phyloP scores from a whole-genome alignment of 2,797 vertebrate genomes.

The Todus mexicanus region DNA sequence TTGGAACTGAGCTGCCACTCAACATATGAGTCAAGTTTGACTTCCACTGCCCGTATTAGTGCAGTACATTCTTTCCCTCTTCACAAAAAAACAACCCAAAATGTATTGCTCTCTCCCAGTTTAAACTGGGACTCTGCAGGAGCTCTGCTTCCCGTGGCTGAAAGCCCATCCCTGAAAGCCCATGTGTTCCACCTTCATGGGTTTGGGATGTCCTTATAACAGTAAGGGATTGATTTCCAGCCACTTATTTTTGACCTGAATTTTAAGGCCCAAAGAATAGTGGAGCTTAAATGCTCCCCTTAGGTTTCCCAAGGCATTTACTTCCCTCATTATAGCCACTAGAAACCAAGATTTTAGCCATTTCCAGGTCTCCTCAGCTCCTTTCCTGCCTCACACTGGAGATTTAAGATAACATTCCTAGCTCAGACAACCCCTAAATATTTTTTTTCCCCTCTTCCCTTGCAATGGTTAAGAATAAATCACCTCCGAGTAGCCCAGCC shows the following conservation, averaged over 20 bases:
- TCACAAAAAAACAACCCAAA: neutral
- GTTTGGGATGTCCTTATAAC: too few relatives aligned
- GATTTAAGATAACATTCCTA: neutral
- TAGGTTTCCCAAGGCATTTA: neutral
- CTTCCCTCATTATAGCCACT: neutral
- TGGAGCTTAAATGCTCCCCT: neutral
- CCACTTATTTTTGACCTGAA: neutral
- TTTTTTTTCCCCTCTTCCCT: neutral
- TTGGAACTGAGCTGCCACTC: neutral
- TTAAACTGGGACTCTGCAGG: neutral
- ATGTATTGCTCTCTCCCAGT: rapidly evolving
- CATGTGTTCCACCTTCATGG: rapidly evolving
- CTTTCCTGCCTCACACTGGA: neutral
- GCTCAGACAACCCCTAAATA: neutral
- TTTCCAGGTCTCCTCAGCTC: neutral
- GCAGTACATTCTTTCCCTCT: neutral
- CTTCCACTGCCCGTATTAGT: neutral
- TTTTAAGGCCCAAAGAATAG: neutral
- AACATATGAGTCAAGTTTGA: neutral
- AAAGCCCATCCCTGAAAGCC: neutral
- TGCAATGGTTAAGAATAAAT: neutral
- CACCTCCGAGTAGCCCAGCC: neutral
- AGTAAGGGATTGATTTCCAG: neutral
- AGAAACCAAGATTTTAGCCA: neutral
- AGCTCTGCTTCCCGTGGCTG: neutral